Evolutionary conservation across 2,888 invertebrate species (phyloP).

Genomic region (Achlya flavicornis): DNA sequence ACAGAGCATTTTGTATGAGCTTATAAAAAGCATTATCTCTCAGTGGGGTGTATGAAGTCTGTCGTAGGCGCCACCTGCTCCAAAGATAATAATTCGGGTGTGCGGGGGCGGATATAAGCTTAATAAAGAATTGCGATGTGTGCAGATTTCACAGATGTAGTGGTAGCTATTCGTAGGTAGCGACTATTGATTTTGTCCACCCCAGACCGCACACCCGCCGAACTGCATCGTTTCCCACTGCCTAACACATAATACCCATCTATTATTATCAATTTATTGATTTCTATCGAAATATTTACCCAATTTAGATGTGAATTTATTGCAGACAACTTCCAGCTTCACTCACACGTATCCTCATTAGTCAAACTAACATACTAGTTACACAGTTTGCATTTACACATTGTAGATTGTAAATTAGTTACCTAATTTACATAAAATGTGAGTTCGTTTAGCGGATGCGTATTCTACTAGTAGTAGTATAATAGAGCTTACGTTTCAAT

Average conservation of each 20-base stretch:
- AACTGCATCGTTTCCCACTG: constrained; percentile 63
- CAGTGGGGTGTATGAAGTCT: constrained; percentile 26
- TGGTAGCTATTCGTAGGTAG: constrained; percentile 73
- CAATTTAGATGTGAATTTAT: constrained; percentile 16
- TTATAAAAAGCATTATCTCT: not conserved
- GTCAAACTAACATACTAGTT: not conserved
- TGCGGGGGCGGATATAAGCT: constrained; percentile 59
- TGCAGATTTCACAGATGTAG: constrained; percentile 71
- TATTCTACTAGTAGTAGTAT: no score
- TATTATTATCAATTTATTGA: constrained; percentile 74
- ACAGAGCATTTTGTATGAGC: not conserved
- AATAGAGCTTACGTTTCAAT: not conserved
- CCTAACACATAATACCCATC: constrained; percentile 61
- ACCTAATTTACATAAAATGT: not conserved
- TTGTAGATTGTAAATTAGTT: no score
- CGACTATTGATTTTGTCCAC: constrained; percentile 83
- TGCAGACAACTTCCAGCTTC: not conserved
- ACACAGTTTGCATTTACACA: not conserved
- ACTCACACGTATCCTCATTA: not conserved
- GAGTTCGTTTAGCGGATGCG: not conserved
- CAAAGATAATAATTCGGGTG: constrained; percentile 59
- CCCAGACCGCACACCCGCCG: constrained; percentile 70
- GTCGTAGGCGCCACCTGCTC: constrained; percentile 65
- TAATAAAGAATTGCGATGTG: constrained; percentile 77
- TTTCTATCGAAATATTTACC: constrained; percentile 44